Conservation (phyloP, 2,113 vertebrate genomes). For the Eulemur macaco region DNA sequence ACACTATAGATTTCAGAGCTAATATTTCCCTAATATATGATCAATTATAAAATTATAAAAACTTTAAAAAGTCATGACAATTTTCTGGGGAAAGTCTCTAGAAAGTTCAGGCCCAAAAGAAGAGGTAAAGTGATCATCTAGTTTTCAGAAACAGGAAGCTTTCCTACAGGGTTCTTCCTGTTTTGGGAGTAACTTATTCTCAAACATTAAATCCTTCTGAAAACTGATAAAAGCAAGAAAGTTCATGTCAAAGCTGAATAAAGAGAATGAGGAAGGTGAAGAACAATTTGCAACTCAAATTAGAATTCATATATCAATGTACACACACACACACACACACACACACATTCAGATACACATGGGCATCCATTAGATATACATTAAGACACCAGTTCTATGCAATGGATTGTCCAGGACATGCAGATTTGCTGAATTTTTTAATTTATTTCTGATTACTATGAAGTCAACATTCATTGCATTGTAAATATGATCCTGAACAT, state of each 20-base stretch:
- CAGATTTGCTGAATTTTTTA: not conserved
- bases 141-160: not conserved
- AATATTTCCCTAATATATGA: not conserved
- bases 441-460: not conserved
- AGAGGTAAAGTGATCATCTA: not conserved
- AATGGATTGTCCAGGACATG: accelerated
- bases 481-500: not conserved
- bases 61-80: not conserved
- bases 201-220: not conserved
- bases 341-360: not conserved
- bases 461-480: not conserved
- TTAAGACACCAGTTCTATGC: not conserved
- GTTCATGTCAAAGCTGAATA: not conserved
- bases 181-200: not conserved
- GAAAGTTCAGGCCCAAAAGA: not conserved
- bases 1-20: not conserved
- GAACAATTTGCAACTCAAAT: not conserved
- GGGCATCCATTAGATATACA: not conserved
- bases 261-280: not conserved
- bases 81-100: not conserved
- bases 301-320: not conserved
- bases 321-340: not conserved
- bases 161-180: not conserved
- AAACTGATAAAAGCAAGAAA: not conserved
- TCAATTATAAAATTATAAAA: not conserved